Evolutionary conservation across 2,888 invertebrate genomes (phyloP), one percentile per base, ranked within the genome.

Genomic region (Biston stratarius): DNA sequence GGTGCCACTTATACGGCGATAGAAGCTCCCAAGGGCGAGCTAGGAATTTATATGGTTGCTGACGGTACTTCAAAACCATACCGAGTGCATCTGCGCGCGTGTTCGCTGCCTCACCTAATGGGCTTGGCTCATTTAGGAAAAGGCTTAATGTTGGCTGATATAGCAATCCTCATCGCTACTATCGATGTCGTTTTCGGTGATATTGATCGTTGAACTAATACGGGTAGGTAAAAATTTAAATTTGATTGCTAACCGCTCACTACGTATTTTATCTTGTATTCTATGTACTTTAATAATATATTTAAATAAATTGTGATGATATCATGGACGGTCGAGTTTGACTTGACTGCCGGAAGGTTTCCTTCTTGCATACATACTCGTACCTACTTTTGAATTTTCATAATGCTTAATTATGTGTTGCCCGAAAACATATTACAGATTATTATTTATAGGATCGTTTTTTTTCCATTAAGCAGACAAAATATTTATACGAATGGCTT

Each of bases 21-120:
- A 3, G 98, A 98, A 87, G 96, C 96, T 64, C 98, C 98, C 0
- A 98, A 98, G 94, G 96, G 96, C 49, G 98, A 98, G 88, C 95
- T 98, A 84, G 98, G 97, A 2, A 94, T 98, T 1, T 98, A 97
- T 84, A 93, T 98, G 79, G 96, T 98, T 3, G 96, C 98, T 0
- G 97, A 98, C 86, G 98, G 98, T 6, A 95, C 95, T 0, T 95
- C 96, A 10, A 96, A 95, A 72, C 98, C 98, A 0, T 96, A 96
- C 80, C 94, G 98, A 55, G 95, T 95, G 69, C 94, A 95, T 74
- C 84, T 96, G 56, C 94, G 95, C 56, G 87, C 96, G 0, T 91
- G 95, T 10, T 95, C 95, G 11, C 95, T 92, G 79, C 90, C 94
- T 8, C 96, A 96, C 85, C 86, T 95, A 79, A 95, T 97, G 52